Conservation (phyloP, 2,797 vertebrate species). For the Meriones psammophilus region DNA sequence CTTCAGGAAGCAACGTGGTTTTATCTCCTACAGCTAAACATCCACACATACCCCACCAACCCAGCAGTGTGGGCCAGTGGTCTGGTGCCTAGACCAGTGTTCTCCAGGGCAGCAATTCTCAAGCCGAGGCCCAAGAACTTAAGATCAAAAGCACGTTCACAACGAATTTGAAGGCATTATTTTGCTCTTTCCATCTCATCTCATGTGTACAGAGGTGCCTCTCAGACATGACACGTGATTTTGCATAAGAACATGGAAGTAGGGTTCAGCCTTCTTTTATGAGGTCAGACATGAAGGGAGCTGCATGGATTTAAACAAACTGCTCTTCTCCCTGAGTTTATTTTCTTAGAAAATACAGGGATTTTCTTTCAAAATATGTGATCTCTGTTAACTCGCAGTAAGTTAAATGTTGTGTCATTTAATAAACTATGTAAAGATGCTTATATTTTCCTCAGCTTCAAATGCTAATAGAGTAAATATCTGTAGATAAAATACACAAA, state of each 20-base stretch:
- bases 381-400: slow-evolving; percentile 47
- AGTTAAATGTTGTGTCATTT: not conserved
- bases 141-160: not conserved
- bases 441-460: slow-evolving; percentile 16
- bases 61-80: not conserved
- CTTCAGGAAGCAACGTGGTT: not conserved
- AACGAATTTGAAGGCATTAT: not conserved
- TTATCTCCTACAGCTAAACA: not conserved
- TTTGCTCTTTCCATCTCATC: not conserved
- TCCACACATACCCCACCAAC: not conserved
- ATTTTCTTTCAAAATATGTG: slow-evolving; percentile 34
- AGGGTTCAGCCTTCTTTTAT: not conserved
- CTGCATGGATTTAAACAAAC: slow-evolving; percentile 31
- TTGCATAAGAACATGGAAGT: not conserved
- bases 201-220: not conserved
- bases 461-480: slow-evolving; percentile 32
- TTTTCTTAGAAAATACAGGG: not conserved
- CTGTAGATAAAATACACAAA: not conserved
- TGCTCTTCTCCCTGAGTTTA: not conserved
- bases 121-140: not conserved
- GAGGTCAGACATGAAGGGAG: slow-evolving; percentile 29
- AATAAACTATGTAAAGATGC: slow-evolving; percentile 38
- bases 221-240: not conserved
- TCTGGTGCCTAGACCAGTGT: not conserved
- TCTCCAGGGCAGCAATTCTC: not conserved